These are phyloP conservation scores for Leptoteleia sp. DNA, from an alignment of 1,140 invertebrate genomes.

Conservation along the genomic window DNA sequence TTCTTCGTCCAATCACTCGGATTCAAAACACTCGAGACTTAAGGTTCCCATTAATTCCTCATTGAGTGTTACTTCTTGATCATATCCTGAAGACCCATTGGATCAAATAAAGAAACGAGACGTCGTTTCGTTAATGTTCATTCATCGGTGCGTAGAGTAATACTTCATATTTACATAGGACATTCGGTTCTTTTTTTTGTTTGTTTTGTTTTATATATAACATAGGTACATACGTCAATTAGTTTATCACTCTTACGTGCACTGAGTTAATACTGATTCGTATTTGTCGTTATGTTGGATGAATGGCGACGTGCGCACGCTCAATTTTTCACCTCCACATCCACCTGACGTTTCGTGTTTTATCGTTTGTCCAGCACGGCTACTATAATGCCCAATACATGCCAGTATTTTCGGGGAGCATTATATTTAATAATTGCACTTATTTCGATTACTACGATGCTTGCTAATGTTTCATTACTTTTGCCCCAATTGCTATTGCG, in stretches of 20 bases:
- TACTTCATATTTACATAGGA: constrained; percentile 64
- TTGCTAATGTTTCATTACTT: constrained; percentile 10
- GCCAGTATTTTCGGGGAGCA: constrained; percentile 27
- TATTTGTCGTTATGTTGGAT: constrained; percentile 56
- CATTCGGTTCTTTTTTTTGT: constrained; percentile 36
- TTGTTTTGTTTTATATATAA: too few relatives aligned
- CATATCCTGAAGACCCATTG: background rate
- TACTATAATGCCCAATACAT: constrained; percentile 40
- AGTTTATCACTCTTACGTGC: constrained; percentile 63
- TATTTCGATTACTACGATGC: constrained; percentile 39
- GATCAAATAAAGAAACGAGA: constrained; percentile 1
- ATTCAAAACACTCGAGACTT: background rate
- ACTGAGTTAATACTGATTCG: constrained; percentile 65
- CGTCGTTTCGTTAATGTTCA: background rate
- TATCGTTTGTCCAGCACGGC: constrained; percentile 12
- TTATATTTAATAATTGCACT: constrained; percentile 64
- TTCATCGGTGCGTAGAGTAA: constrained; percentile 37
- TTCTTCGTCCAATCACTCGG: background rate
- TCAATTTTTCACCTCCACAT: background rate
- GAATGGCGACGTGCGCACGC: constrained; percentile 52
- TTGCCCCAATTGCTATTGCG: constrained; percentile 5
- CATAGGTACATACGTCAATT: constrained; percentile 59
- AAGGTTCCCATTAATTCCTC: background rate
- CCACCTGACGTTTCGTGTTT: constrained; percentile 4
- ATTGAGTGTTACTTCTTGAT: constrained; percentile 5